Percentiles rank a stretch among this genome's conserved stretches.
Conservation (phyloP, 1,140 invertebrate genomes). For the Pogonomyrmex barbatus region DNA sequence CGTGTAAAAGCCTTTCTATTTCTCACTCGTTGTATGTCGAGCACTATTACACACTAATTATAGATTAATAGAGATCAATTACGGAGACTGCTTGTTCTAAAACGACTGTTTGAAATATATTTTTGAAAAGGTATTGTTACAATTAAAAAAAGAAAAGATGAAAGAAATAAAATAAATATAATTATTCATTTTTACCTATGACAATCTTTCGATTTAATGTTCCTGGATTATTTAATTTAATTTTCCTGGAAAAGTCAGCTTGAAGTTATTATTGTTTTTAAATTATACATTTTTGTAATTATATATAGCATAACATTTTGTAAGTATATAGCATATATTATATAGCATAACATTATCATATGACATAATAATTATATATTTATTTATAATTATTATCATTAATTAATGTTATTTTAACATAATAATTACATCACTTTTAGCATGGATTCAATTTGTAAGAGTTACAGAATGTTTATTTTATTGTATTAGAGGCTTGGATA, state of each 20-base stretch:
- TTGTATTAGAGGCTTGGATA: not conserved
- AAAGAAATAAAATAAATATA: not conserved
- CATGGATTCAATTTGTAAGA: not conserved
- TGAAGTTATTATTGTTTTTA: not conserved
- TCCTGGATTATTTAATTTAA: too few species aligned
- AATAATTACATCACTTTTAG: not conserved
- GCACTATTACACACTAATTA: constrained; percentile 78
- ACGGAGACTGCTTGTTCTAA: constrained; percentile 77
- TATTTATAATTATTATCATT: too few species aligned
- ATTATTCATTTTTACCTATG: not conserved
- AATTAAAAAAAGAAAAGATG: not conserved
- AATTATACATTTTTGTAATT: not conserved
- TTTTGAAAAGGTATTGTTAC: constrained; percentile 24
- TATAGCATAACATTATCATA: not conserved
- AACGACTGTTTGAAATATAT: constrained; percentile 42
- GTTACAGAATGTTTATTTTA: not conserved
- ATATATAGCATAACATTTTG: not conserved
- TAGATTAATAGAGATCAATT: constrained; percentile 51
- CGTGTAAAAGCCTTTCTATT: constrained; percentile 55
- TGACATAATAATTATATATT: not conserved
- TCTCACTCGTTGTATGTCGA: constrained; percentile 84
- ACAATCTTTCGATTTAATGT: not conserved
- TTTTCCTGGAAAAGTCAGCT: not conserved
- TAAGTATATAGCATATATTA: not conserved
- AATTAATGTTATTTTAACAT: not conserved